Base-by-base conservation (phyloP, 2,797 vertebrate species). In the Notolepis coatsorum region DNA sequence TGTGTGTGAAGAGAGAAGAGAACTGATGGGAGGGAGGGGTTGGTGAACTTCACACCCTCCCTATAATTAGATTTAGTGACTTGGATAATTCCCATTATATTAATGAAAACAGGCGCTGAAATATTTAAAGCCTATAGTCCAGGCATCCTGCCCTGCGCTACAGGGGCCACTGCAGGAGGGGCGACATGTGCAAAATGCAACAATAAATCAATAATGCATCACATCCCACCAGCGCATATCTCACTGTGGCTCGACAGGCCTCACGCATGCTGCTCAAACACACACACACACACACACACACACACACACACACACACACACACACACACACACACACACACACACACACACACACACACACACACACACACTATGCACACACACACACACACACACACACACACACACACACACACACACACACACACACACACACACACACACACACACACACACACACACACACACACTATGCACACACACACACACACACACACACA, bases 71-170 rank as follows among this genome's bases (percentile, higher is more conserved):
- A 78, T 73, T 73, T 84, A 84, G 79, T 81, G 83, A 85, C 81
- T 86, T 79, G 82, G 72, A 90, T 85, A 81, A 88, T 90, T 90
- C 73, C 79, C 81, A 89, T 90, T 86, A 88, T 85, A 82, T 63
- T 85, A 85, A 85, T 88, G 80, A 89, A 88, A 89, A 86, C 71
- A 62, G 71, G 17, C 68, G 65, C 51, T 89, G 80, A 89, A 89
- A 87, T 90, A 90, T 90, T 90, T 82, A 90, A 70, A 75, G 72
- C 59, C 73, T 65, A 33, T 39, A 45, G 48, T 18, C 3, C 65
- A 18, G 68, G 61, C 46, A 46, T 46, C 31, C 61, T 18, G 27
- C 13, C n/a, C 53, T 43, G 45, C 62, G 80, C 67, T 70, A 31
- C 49, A 4, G 70, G 53, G 65, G 79, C 87, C 61, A 38, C 31